Evolutionary conservation across 2,888 invertebrate genomes (phyloP).

Genomic region (Graphium colonna): DNA sequence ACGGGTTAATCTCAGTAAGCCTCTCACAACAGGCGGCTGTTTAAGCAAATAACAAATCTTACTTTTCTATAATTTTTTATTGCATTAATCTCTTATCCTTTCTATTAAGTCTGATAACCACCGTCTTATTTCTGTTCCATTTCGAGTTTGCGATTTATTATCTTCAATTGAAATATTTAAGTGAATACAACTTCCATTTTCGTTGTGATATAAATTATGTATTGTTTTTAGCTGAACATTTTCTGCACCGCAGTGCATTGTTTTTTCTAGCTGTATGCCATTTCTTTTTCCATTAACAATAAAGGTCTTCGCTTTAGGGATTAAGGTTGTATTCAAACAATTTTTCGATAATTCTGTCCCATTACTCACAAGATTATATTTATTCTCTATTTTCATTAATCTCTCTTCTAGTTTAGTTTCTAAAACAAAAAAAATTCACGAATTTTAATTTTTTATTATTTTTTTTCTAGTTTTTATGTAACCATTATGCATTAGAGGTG

Average conservation of each 20-base stretch:
- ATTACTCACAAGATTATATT: neutral
- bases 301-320: slow-evolving; percentile 12
- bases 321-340: neutral
- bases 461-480: neutral
- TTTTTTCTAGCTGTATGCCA: neutral
- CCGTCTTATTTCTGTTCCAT: slow-evolving; percentile 19
- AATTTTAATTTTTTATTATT: too few species aligned
- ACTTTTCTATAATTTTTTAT: neutral
- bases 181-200: neutral
- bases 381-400: slow-evolving; percentile 8
- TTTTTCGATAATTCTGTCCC: neutral
- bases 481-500: neutral
- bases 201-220: neutral
- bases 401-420: slow-evolving; percentile 16
- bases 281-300: slow-evolving; percentile 6
- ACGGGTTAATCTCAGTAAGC: too few species aligned
- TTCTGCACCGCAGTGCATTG: neutral
- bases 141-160: neutral
- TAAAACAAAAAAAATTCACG: neutral
- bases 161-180: neutral
- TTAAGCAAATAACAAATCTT: too few species aligned
- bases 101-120: slow-evolving; percentile 24
- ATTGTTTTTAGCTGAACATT: neutral
- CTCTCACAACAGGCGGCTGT: too few species aligned
- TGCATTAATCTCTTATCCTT: slow-evolving; percentile 11